Evolutionary conservation across 2,888 invertebrate species (phyloP).

Genomic region (Hypercompe scribonia): DNA sequence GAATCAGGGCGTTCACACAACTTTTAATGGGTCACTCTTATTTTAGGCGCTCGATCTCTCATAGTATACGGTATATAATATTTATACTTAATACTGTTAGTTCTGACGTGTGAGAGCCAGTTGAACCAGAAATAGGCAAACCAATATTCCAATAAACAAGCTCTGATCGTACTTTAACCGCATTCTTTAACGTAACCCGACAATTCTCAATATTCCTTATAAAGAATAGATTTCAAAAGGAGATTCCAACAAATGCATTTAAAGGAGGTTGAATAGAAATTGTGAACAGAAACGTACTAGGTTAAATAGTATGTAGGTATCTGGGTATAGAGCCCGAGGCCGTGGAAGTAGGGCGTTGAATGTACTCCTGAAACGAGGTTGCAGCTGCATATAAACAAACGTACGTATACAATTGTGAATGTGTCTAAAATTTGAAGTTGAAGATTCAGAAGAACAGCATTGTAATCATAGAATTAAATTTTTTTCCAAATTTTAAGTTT

Average conservation of each 20-base stretch:
- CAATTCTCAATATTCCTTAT: not conserved
- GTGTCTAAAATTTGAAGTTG: not conserved
- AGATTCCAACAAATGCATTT: constrained; percentile 8
- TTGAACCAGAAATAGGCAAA: too few relatives aligned
- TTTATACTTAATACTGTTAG: too few relatives aligned
- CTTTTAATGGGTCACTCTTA: too few relatives aligned
- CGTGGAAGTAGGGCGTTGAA: constrained; percentile 71
- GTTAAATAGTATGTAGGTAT: constrained; percentile 37
- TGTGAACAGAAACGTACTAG: constrained; percentile 3
- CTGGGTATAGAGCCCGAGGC: constrained; percentile 68
- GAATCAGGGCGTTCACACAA: too few relatives aligned
- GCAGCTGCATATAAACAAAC: constrained; percentile 56
- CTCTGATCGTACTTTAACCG: not conserved
- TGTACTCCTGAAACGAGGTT: constrained; percentile 65
- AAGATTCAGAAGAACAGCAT: not conserved
- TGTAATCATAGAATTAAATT: not conserved
- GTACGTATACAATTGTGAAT: not conserved
- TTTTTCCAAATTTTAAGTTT: too few relatives aligned
- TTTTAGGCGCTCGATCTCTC: too few relatives aligned
- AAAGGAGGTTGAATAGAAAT: constrained; percentile 11
- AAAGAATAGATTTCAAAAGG: constrained; percentile 6
- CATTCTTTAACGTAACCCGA: not conserved
- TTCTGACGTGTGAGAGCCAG: too few relatives aligned
- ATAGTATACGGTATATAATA: too few relatives aligned
- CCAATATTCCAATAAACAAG: not conserved